Evolutionary conservation across 2,888 invertebrate species (phyloP).

Genomic region (Eustalomyia histrio): DNA sequence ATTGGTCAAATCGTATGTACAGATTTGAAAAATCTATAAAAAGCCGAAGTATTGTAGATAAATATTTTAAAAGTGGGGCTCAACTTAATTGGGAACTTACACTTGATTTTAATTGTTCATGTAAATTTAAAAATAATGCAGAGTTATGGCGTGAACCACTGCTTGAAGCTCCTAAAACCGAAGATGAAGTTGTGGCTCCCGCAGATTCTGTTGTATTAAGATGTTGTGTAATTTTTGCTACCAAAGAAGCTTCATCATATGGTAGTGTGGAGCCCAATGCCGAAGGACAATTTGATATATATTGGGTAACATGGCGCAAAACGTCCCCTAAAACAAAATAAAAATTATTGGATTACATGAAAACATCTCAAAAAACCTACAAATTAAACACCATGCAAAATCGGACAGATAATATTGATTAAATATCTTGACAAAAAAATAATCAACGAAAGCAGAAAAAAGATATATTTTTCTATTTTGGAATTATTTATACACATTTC

Average conservation of each 20-base stretch:
- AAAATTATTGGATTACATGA: background rate
- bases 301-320: conserved; percentile 72
- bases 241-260: conserved; percentile 72
- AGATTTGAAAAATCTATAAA: too few relatives aligned
- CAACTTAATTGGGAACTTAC: conserved; percentile 65
- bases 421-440: conserved; percentile 38
- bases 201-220: conserved; percentile 63
- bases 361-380: conserved; percentile 26
- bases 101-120: conserved; percentile 73
- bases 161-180: conserved; percentile 1
- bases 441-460: background rate
- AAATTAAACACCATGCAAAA: conserved; percentile 41
- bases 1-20: too few relatives aligned
- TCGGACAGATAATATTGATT: conserved; percentile 22
- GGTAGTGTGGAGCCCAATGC: conserved; percentile 70
- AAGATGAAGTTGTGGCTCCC: conserved; percentile 29
- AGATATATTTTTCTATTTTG: background rate
- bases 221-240: conserved; percentile 72
- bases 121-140: conserved; percentile 71
- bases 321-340: conserved; percentile 69
- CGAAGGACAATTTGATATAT: conserved; percentile 73
- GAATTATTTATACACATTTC: background rate
- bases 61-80: too few relatives aligned
- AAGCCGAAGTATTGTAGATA: too few relatives aligned
- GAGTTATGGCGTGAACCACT: conserved; percentile 67